phyloP scores from a whole-genome alignment of 2,888 invertebrate genomes.

The Homarus gammarus region DNA sequence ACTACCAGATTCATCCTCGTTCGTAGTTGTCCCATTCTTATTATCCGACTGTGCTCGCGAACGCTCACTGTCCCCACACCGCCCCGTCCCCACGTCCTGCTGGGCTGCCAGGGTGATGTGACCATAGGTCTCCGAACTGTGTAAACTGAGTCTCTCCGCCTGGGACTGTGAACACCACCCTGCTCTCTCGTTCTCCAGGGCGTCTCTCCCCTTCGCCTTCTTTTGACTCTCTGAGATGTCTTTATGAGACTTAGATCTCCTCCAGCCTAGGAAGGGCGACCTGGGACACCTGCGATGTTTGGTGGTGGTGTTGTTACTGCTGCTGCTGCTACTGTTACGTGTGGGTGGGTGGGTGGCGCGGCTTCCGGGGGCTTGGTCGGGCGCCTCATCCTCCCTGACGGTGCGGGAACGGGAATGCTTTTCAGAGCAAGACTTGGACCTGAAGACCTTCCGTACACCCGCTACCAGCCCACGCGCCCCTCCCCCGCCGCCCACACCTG shows the following conservation, averaged over 20 bases:
- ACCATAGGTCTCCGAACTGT: constrained; percentile 15
- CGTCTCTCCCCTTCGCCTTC: not conserved
- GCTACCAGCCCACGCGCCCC: constrained; percentile 46
- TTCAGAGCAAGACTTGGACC: not conserved
- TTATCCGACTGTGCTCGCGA: not conserved
- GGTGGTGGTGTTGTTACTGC: constrained; percentile 20
- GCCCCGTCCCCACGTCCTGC: not conserved
- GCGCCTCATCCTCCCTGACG: not conserved
- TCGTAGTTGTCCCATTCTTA: not conserved
- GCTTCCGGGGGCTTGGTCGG: not conserved
- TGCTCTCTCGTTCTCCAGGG: not conserved
- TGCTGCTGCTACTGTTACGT: not conserved
- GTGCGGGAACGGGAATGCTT: constrained; percentile 22
- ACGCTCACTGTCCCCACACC: not conserved
- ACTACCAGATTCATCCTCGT: not conserved
- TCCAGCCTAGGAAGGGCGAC: constrained; percentile 58
- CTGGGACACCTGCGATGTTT: constrained; percentile 24
- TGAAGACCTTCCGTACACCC: constrained; percentile 34
- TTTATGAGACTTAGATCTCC: constrained; percentile 34
- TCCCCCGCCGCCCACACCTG: constrained; percentile 42
- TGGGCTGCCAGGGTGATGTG: too few species aligned
- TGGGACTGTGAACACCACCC: constrained; percentile 46
- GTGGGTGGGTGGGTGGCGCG: not conserved
- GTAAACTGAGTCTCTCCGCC: constrained; percentile 31
- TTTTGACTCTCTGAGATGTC: constrained; percentile 23